Evolutionary conservation across 2,113 vertebrate genomes (phyloP), one percentile per base, ranked within the genome.

Genomic region (Okapia johnstoni): DNA sequence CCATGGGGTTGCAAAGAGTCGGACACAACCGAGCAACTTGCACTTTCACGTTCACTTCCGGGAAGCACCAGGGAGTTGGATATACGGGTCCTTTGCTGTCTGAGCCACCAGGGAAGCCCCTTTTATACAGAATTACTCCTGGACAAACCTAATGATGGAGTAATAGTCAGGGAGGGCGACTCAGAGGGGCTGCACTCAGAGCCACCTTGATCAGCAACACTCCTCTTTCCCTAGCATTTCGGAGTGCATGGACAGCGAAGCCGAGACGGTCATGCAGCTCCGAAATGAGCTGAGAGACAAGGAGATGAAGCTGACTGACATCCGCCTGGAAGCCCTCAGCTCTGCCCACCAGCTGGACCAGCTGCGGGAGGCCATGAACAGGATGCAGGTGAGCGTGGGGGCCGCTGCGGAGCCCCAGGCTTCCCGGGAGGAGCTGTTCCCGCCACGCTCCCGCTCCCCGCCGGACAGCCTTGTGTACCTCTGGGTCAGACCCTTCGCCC

Each of bases 271-370:
- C 96, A 99, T 99, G 99, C 99, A 99, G 99, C 98, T 99, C 63
- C 99, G 99, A 1, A 99, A 99, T 0, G 99, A 99, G 98, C 99
- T 99, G 60, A 98, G 99, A 55, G 99, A 99, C 98, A 99, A 99
- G 98, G 99, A 99, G 99, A 99, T 99, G 99, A 99, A 99, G 96
- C 98, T 99, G 98, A 99, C 99, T 0, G 99, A 99, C 81, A 99
- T 99, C 88, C 99, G 99, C 17, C 99, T 99, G n/a, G 99, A 99
- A 93, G 99, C 99, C 0, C 99, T 99, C 5, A 99, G 99, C 98
- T 99, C 99, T 0, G 99, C 99, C 7, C 99, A 99, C 97, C 99
- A 99, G 98, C 99, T 99, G 6, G 99, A 99, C 98, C 99, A 99
- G 98, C 99, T 99, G 23, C 98, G 99, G 0, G 99, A 99, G 98